These are phyloP conservation scores for Rhinophrynus dorsalis DNA, from an alignment of 2,797 vertebrate species.

Conservation along the genomic window DNA sequence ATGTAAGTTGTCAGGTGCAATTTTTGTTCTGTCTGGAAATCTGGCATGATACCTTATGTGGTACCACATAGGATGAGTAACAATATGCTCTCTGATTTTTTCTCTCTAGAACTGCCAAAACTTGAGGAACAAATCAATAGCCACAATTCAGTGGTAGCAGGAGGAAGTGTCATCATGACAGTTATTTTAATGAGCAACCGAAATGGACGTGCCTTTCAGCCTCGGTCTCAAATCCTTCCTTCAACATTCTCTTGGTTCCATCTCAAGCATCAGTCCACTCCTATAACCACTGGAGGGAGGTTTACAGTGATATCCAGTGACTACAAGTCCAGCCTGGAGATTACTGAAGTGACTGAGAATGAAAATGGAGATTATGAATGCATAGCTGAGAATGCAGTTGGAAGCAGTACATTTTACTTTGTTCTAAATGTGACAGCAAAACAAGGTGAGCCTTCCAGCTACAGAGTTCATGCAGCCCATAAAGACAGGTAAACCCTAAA, in stretches of 20 bases:
- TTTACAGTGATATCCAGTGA: neutral
- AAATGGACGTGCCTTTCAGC: neutral
- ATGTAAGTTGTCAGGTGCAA: too few relatives aligned
- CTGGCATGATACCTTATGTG: too few relatives aligned
- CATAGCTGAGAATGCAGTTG: neutral
- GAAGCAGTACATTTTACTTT: neutral
- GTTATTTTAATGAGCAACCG: neutral
- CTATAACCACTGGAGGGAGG: neutral
- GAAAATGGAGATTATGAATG: neutral
- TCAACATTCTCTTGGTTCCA: slow-evolving; percentile 5
- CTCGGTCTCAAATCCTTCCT: neutral
- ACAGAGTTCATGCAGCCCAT: too few relatives aligned
- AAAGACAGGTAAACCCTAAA: too few relatives aligned
- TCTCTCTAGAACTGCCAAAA: too few relatives aligned
- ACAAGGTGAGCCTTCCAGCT: too few relatives aligned
- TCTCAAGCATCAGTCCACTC: neutral
- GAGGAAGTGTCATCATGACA: neutral
- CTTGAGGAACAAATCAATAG: too few relatives aligned
- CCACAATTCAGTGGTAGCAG: neutral
- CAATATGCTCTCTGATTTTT: too few relatives aligned
- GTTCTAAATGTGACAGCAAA: neutral
- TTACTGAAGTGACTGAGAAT: neutral
- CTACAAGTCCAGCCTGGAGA: neutral
- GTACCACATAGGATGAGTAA: too few relatives aligned
- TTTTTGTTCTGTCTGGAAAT: too few relatives aligned